Percentiles rank a stretch among this genome's conserved stretches.
Evolutionary conservation across 2,113 vertebrate species (phyloP).

Genomic region (Callithrix jacchus): DNA sequence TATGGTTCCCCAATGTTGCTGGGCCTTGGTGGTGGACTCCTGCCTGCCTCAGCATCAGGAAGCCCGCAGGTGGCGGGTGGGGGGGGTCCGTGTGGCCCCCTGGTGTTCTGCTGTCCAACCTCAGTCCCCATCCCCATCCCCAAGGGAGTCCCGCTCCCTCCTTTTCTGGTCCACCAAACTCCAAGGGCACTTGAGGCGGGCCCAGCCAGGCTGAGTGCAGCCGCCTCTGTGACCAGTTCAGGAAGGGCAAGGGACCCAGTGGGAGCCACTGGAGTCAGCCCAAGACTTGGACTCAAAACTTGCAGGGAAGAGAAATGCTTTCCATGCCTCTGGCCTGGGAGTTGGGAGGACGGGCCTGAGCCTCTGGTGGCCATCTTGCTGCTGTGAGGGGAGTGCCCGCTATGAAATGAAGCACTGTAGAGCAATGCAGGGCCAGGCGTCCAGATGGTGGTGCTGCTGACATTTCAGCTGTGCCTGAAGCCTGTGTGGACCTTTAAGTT

Average conservation of each 20-base stretch:
- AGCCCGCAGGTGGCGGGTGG: background rate
- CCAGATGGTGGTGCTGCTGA: fast-evolving
- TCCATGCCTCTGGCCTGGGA: background rate
- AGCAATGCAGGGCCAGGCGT: background rate
- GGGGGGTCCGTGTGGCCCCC: no score
- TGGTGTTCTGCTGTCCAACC: no score
- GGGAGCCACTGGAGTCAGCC: background rate
- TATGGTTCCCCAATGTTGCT: fast-evolving
- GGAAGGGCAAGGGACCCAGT: background rate
- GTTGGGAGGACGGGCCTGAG: background rate
- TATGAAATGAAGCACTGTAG: background rate
- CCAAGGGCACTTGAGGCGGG: background rate
- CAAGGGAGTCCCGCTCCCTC: background rate
- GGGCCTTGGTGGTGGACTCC: background rate
- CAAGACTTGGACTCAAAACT: background rate
- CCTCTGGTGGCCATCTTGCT: background rate
- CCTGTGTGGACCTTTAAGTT: background rate
- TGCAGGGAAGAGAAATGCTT: background rate
- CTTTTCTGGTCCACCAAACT: fast-evolving
- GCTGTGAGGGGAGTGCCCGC: background rate
- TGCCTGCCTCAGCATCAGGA: background rate
- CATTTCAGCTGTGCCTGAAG: background rate
- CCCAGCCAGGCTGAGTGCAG: background rate
- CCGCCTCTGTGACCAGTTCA: background rate
- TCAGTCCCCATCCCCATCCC: background rate